Evolutionary conservation across 2,113 vertebrate genomes (phyloP).

Genomic region (Thunnus maccoyii): DNA sequence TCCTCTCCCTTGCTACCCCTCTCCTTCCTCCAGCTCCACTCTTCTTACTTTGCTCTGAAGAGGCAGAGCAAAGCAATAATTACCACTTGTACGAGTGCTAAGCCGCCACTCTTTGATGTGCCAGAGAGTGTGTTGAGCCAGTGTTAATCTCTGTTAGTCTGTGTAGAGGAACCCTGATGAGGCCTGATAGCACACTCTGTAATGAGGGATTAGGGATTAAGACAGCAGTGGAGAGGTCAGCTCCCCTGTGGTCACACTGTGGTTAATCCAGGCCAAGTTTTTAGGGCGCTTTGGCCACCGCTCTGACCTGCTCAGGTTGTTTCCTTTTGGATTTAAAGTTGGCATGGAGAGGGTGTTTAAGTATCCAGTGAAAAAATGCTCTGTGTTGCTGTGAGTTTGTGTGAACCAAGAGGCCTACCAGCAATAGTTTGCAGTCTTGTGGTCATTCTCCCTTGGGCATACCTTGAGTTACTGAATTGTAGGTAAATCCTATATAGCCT

Average conservation of each 20-base stretch:
- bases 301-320: not conserved
- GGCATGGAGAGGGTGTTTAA: not conserved
- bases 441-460: constrained; percentile 2
- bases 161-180: constrained; percentile 73
- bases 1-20: not conserved
- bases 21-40: constrained; percentile 15
- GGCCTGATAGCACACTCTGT: constrained; percentile 68
- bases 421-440: constrained; percentile 10
- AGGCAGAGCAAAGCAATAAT: constrained; percentile 75
- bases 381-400: constrained; percentile 10
- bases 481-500: constrained; percentile 33
- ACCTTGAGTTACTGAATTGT: constrained; percentile 56
- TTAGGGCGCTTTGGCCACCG: constrained; percentile 11
- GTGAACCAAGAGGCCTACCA: not conserved
- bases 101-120: constrained; percentile 77
- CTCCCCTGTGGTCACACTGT: constrained; percentile 59
- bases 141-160: constrained; percentile 80
- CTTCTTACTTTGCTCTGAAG: constrained; percentile 54
- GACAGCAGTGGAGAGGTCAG: constrained; percentile 67
- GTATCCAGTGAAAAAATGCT: constrained; percentile 19
- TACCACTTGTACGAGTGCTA: constrained; percentile 68
- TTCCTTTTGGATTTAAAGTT: not conserved
- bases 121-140: constrained; percentile 71
- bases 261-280: constrained; percentile 63
- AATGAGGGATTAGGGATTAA: constrained; percentile 82